Conservation (phyloP, 2,888 invertebrate species). For the Dicycla oo region DNA sequence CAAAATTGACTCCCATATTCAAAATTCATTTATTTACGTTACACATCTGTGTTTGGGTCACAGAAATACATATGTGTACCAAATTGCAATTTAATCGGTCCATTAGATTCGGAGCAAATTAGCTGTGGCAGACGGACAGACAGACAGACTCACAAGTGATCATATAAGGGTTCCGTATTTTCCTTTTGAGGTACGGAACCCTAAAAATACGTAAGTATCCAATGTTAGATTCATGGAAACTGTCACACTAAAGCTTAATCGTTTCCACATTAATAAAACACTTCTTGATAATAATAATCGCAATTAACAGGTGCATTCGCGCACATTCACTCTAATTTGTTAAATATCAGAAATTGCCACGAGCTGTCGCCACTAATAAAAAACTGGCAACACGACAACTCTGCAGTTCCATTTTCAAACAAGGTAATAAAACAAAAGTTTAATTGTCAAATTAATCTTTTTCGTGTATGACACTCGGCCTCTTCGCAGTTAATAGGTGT, state of each 20-base stretch:
- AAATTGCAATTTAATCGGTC: too few relatives aligned
- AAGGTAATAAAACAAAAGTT: conserved; percentile 38
- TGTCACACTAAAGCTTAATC: conserved; percentile 19
- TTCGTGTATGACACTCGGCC: conserved; percentile 71
- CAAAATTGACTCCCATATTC: too few relatives aligned
- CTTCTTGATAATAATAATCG: conserved; percentile 31
- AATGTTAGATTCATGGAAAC: conserved; percentile 22
- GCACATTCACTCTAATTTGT: conserved; percentile 50
- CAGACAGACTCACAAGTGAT: too few relatives aligned
- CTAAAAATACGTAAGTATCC: conserved; percentile 4
- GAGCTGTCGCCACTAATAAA: conserved; percentile 55
- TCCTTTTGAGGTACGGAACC: too few relatives aligned
- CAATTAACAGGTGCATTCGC: conserved; percentile 49
- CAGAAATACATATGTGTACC: too few relatives aligned
- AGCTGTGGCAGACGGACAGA: too few relatives aligned
- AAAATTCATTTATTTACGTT: too few relatives aligned
- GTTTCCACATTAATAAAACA: conserved; percentile 26
- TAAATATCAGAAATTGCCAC: conserved; percentile 53
- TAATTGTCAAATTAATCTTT: conserved; percentile 77
- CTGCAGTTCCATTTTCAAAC: conserved; percentile 46
- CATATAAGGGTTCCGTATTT: too few relatives aligned
- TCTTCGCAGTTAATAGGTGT: conserved; percentile 75
- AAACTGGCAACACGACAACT: conserved; percentile 29
- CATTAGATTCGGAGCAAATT: too few relatives aligned
- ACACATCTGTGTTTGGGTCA: too few relatives aligned